Conservation (phyloP, 2,797 vertebrate genomes). For the Lacerta viridis region DNA sequence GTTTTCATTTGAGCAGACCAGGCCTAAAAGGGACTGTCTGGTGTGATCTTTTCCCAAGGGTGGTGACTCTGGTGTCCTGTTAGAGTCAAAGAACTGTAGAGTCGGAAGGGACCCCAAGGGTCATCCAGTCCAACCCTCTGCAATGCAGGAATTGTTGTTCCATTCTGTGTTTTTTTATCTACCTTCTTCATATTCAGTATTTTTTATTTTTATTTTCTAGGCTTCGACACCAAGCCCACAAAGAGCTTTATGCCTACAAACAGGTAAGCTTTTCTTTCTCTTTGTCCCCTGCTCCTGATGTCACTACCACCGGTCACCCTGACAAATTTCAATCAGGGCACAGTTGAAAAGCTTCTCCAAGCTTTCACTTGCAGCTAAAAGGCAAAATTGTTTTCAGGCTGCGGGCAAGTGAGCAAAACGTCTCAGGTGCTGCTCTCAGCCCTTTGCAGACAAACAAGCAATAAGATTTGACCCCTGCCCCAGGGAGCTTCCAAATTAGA, state of each 20-base stretch:
- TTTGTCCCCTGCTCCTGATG: not conserved
- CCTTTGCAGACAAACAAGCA: not conserved
- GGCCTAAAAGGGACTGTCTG: not conserved
- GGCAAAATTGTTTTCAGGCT: too few species aligned
- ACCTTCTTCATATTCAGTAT: not conserved
- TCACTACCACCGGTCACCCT: too few species aligned
- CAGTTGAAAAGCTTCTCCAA: not conserved
- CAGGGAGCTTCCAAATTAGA: too few species aligned
- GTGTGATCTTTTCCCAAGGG: too few species aligned
- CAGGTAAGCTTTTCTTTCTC: slow-evolving; percentile 86
- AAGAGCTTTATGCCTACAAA: slow-evolving; percentile 99
- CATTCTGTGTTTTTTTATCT: not conserved
- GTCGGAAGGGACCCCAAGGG: too few species aligned
- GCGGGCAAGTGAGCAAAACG: not conserved
- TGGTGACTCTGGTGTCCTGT: not conserved
- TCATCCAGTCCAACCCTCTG: too few species aligned
- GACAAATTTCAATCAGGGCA: not conserved
- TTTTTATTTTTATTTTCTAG: slow-evolving; percentile 77
- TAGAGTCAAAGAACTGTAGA: too few species aligned
- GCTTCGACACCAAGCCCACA: slow-evolving; percentile 98
- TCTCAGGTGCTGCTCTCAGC: not conserved
- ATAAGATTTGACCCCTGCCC: too few species aligned
- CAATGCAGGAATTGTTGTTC: too few species aligned
- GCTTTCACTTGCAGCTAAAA: not conserved
- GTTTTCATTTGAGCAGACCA: too few species aligned